These are phyloP conservation scores for Oryzias melastigma DNA, from an alignment of 2,113 vertebrate genomes.

Conservation along the genomic window DNA sequence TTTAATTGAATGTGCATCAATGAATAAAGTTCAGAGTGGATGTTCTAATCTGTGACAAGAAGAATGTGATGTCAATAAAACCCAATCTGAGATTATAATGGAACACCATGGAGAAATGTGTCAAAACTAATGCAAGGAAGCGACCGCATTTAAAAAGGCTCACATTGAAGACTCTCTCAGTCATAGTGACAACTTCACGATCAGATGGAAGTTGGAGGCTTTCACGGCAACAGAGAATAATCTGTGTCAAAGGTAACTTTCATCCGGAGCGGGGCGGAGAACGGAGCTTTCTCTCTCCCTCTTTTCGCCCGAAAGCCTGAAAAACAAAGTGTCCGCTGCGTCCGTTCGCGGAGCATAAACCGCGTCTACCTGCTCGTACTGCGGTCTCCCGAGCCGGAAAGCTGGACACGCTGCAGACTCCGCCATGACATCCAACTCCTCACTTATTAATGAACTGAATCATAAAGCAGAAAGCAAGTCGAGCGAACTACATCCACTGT, in stretches of 20 bases:
- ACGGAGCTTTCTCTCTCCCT: constrained; percentile 1
- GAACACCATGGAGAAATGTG: no score
- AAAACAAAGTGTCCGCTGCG: constrained; percentile 16
- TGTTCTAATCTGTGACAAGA: no score
- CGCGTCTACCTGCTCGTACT: constrained; percentile 87
- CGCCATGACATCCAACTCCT: constrained; percentile 80
- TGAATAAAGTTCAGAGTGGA: no score
- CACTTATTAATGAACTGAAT: constrained; percentile 67
- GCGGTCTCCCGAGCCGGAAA: constrained; percentile 89
- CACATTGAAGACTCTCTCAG: no score
- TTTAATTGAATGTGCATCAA: no score
- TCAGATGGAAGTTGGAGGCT: constrained; percentile 14
- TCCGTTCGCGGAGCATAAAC: background rate
- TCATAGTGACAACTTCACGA: background rate
- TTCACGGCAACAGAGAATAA: constrained; percentile 4
- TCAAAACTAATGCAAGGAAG: no score
- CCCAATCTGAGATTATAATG: no score
- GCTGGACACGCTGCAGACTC: constrained; percentile 80
- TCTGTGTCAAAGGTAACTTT: constrained; percentile 38
- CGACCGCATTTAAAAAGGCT: no score
- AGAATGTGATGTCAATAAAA: no score
- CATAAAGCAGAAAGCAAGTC: constrained; percentile 59
- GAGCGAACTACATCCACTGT: constrained; percentile 60
- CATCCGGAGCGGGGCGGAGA: constrained; percentile 35
- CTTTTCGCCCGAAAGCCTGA: constrained; percentile 10